Evolutionary conservation across 2,888 invertebrate species (phyloP).

Genomic region (Achlya flavicornis): DNA sequence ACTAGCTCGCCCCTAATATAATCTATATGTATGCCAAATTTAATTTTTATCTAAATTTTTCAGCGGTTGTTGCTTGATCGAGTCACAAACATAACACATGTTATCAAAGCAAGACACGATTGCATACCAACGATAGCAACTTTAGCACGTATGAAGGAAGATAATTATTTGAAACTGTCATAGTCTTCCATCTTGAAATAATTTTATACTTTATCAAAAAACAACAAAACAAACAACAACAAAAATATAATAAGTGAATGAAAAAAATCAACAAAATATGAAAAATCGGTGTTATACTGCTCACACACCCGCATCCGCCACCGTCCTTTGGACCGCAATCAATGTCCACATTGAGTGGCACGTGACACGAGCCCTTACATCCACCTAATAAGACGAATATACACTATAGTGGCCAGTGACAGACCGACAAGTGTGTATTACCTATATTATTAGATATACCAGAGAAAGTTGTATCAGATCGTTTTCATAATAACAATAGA

Average conservation of each 20-base stretch:
- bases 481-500: neutral
- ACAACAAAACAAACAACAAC: too few species aligned
- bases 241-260: neutral
- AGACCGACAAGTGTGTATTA: slow-evolving; percentile 21
- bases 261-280: slow-evolving; percentile 13
- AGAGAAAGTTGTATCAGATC: neutral
- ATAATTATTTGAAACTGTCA: too few species aligned
- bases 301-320: slow-evolving; percentile 17
- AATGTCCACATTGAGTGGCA: slow-evolving; percentile 76
- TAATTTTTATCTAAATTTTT: too few species aligned
- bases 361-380: slow-evolving; percentile 64
- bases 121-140: too few species aligned
- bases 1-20: too few species aligned
- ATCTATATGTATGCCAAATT: too few species aligned
- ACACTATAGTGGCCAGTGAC: slow-evolving; percentile 28
- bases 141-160: too few species aligned
- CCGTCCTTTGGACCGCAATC: slow-evolving; percentile 67
- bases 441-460: neutral
- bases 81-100: too few species aligned
- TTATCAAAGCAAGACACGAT: too few species aligned
- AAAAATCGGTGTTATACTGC: slow-evolving; percentile 26
- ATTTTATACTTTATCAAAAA: too few species aligned
- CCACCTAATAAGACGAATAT: slow-evolving; percentile 58
- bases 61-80: too few species aligned
- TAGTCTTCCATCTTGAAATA: too few species aligned